Evolutionary conservation across 2,797 vertebrate species (phyloP).

Genomic region (Psittacula echo): DNA sequence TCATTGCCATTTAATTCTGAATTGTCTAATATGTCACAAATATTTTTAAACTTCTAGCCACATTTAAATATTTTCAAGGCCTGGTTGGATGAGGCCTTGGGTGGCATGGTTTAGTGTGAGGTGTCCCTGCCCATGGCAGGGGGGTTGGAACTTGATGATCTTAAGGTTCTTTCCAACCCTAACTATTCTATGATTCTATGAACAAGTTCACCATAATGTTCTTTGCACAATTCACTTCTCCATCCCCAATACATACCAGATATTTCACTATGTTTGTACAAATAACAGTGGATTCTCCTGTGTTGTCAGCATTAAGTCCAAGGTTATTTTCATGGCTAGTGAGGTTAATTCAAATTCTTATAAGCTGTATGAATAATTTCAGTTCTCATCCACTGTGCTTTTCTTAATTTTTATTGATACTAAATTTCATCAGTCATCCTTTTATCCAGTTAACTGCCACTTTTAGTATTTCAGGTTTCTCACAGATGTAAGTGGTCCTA

Average conservation of each 20-base stretch:
- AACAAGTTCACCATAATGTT: background rate
- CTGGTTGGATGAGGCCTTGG: no score
- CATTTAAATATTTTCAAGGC: background rate
- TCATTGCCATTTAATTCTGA: background rate
- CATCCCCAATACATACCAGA: background rate
- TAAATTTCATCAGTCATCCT: background rate
- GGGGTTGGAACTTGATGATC: no score
- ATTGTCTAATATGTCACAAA: background rate
- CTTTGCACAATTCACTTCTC: background rate
- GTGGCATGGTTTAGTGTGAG: no score
- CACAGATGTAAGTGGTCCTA: background rate
- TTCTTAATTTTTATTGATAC: background rate
- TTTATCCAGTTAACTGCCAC: background rate
- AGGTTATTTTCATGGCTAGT: background rate
- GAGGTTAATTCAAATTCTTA: background rate
- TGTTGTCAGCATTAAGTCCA: background rate
- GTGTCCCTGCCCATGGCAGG: no score
- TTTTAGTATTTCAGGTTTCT: background rate
- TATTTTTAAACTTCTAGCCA: background rate
- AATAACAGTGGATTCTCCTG: background rate
- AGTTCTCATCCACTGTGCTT: background rate
- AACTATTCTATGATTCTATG: no score
- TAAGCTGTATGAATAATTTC: background rate
- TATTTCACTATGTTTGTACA: background rate
- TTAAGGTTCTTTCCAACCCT: no score